Evolutionary conservation across 2,113 vertebrate species (phyloP).

Genomic region (Ia io): DNA sequence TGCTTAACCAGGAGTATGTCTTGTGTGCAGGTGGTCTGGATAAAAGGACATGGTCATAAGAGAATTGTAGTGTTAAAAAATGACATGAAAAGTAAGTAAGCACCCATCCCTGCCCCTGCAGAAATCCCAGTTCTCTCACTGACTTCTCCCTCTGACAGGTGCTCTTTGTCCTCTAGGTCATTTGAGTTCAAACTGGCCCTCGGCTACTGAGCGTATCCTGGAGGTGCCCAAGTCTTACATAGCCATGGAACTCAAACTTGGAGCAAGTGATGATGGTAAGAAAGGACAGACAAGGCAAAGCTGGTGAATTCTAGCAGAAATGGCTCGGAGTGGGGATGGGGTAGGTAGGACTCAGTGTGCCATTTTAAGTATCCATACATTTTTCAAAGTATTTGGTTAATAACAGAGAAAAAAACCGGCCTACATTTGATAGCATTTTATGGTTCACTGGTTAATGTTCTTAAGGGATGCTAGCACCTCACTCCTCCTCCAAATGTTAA

Average conservation of each 20-base stretch:
- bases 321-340: background rate
- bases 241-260: constrained; percentile 67
- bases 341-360: background rate
- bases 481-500: background rate
- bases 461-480: background rate
- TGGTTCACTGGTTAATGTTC: background rate
- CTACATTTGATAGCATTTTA: background rate
- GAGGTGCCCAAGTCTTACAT: constrained; percentile 57
- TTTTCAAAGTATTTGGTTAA: background rate
- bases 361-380: background rate
- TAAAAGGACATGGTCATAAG: constrained; percentile 98
- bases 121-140: background rate
- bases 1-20: constrained; percentile 57
- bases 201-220: constrained; percentile 49
- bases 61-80: constrained; percentile 98
- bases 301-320: background rate
- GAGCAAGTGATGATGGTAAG: constrained; percentile 68
- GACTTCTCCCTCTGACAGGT: background rate
- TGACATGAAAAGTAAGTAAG: constrained; percentile 95
- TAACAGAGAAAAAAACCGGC: background rate
- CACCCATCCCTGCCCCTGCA: background rate
- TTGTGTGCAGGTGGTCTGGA: constrained; percentile 93
- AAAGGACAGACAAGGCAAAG: background rate
- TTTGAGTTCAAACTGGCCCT: constrained; percentile 75
- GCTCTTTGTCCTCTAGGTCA: constrained; percentile 74